These are phyloP conservation scores for Orientallactaga bullata DNA, from an alignment of 2,113 vertebrate species.

Conservation along the genomic window DNA sequence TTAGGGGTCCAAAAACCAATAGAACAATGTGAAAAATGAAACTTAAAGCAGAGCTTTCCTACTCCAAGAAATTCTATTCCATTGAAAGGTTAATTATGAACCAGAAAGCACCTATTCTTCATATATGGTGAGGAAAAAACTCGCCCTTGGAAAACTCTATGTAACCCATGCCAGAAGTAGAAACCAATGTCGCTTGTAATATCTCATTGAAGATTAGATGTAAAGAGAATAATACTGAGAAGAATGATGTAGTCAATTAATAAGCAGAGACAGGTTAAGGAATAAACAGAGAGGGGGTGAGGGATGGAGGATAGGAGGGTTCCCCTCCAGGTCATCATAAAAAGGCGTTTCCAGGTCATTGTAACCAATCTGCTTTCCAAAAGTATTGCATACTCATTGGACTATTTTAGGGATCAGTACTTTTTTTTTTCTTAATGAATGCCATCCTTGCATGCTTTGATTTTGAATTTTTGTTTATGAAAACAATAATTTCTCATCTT, in stretches of 20 bases:
- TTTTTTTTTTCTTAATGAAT: neutral
- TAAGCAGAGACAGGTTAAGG: neutral
- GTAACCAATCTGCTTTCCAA: neutral
- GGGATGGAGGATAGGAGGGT: rapidly evolving
- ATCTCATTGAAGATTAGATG: neutral
- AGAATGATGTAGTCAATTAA: neutral
- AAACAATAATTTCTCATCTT: constrained; percentile 18
- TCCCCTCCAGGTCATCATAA: neutral
- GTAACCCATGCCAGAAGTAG: neutral
- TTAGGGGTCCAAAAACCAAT: neutral
- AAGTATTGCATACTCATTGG: too few relatives aligned
- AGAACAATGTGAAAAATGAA: neutral
- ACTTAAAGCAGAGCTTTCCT: neutral
- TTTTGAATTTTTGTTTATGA: neutral
- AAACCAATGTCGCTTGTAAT: neutral
- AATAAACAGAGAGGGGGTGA: neutral
- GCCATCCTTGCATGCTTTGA: neutral
- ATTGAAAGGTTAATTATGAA: neutral
- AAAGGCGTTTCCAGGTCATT: neutral
- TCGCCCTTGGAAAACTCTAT: neutral
- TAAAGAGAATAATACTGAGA: neutral
- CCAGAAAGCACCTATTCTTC: neutral
- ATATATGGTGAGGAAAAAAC: neutral
- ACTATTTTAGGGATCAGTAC: neutral
- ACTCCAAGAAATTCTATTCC: neutral